These are phyloP conservation scores for Indicator maculatus DNA, from an alignment of 2,113 vertebrate species.

Conservation along the genomic window DNA sequence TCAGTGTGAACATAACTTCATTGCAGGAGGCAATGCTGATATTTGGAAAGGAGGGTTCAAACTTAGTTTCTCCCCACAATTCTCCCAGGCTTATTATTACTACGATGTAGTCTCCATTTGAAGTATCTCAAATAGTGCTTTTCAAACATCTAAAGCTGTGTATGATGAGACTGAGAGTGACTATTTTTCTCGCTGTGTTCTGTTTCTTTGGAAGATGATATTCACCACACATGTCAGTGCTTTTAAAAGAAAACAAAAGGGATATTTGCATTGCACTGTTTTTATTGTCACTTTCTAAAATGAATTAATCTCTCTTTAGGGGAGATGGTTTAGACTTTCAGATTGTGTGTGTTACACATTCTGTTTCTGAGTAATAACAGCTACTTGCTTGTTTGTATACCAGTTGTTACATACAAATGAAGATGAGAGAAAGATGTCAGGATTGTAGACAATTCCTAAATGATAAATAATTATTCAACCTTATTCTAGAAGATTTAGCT, in stretches of 20 bases:
- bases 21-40: neutral
- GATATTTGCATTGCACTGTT: neutral
- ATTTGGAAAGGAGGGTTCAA: neutral
- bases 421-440: neutral
- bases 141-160: neutral
- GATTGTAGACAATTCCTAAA: neutral
- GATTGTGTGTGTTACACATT: neutral
- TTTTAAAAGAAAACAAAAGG: neutral
- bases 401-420: neutral
- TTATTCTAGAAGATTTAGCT: neutral
- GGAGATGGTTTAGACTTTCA: neutral
- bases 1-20: neutral
- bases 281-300: neutral
- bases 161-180: neutral
- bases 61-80: neutral
- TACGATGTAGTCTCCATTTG: neutral
- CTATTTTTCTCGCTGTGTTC: neutral
- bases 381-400: neutral
- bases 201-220: neutral
- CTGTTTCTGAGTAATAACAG: neutral
- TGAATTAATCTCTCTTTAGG: neutral
- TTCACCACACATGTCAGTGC: accelerated
- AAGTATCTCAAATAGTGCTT: neutral
- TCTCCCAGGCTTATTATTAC: neutral
- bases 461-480: slow-evolving; percentile 1